Conservation (phyloP, 2,113 vertebrate genomes). For the Onychorhynchus coronatus region DNA sequence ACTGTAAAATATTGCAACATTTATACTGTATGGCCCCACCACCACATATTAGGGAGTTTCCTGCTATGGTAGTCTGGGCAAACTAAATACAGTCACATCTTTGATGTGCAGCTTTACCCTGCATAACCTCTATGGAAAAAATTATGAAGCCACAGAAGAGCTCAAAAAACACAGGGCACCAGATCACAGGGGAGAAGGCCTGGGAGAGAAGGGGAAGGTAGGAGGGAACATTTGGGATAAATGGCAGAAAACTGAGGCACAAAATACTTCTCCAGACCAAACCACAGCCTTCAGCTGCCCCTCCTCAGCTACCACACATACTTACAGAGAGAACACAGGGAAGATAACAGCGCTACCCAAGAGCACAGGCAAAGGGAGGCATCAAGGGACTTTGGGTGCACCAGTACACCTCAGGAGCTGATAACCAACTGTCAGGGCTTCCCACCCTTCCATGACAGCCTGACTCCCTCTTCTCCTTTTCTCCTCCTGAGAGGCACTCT, state of each 20-base stretch:
- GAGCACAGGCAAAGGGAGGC: neutral
- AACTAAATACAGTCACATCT: neutral
- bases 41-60: neutral
- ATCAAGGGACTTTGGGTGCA: rapidly evolving
- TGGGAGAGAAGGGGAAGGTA: neutral
- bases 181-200: neutral
- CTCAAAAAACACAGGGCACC: neutral
- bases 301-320: neutral
- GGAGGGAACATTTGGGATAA: neutral
- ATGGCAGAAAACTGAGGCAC: neutral
- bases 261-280: neutral
- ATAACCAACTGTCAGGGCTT: neutral
- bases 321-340: rapidly evolving
- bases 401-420: neutral
- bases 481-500: neutral
- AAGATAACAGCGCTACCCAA: neutral
- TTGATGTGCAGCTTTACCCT: slow-evolving; percentile 10
- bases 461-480: neutral
- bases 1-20: neutral
- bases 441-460: no score
- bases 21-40: neutral
- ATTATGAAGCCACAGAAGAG: neutral
- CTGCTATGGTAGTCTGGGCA: neutral
- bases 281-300: neutral
- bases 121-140: slow-evolving; percentile 28